Evolutionary conservation across 2,888 invertebrate genomes (phyloP).

Genomic region (Chrysodeixis includens): DNA sequence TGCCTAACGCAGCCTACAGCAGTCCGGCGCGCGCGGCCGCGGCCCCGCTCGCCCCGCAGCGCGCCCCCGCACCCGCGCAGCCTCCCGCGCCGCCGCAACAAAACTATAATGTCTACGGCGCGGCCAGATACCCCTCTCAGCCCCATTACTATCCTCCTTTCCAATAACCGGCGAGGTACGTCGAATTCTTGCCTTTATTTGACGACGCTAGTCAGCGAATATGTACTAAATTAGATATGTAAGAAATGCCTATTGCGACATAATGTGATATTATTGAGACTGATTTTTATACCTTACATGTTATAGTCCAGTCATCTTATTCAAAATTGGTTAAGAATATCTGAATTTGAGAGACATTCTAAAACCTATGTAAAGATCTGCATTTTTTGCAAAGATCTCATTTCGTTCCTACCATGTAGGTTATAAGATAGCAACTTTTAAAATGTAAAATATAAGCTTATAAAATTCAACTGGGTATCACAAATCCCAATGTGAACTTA

Average conservation of each 20-base stretch:
- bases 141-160: conserved; percentile 59
- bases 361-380: no score
- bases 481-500: no score
- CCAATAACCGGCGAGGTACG: conserved; percentile 58
- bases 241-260: conserved; percentile 1
- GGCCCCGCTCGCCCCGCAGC: no score
- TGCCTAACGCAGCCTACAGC: conserved; percentile 28
- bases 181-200: conserved; percentile 15
- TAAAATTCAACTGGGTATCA: no score
- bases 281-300: conserved; percentile 1
- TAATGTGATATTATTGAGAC: conserved; percentile 3
- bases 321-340: no score
- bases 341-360: no score
- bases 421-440: no score
- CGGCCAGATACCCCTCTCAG: conserved; percentile 55
- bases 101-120: conserved; percentile 42
- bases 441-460: no score
- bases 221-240: conserved; percentile 1
- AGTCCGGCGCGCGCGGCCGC: no score
- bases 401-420: no score
- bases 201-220: conserved; percentile 29
- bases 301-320: no score
- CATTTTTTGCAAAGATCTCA: no score
- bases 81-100: conserved; percentile 28
- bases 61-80: conserved; percentile 11